Base-by-base conservation (phyloP, 2,888 invertebrate species). In the Drosophila limbata region DNA sequence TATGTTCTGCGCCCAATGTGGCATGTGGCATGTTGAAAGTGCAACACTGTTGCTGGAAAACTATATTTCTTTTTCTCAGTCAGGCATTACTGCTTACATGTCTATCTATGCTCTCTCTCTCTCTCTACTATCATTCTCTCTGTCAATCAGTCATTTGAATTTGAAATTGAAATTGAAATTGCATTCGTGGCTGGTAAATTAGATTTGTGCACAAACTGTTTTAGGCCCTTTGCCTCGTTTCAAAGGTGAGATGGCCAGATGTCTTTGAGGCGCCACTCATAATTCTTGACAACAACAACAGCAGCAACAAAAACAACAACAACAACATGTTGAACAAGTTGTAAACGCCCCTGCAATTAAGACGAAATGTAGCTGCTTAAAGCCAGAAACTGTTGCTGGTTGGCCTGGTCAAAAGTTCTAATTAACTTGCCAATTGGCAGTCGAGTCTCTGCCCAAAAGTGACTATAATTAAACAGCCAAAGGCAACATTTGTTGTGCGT, bases 381-480 rank as follows among this genome's bases (percentile, higher is more conserved):
- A 73, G 86, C 68, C 53, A 45, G 63, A 51, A 57, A 44, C 39
- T 63, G 59, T 60, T 31, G 44, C 45, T 50, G 42, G 63, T 53
- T 50, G 47, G 63, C 57, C 44, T 60, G 69, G 69, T 67, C 76
- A 68, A 68, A 79, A 75, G 52, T 56, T 77, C 77, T 71, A 84
- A 84, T 82, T 82, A 84, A 82, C 78, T 74, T 44, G 68, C 74
- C 87, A 84, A 82, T 86, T 84, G 87, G 68, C 73, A 51, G 64
- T 33, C 55, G 45, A 52, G 39, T 31, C 45, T 50, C 51, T 50
- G 57, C 25, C 51, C 35, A 60, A 50, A 50, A 50, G 62, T 53
- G 68, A 53, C 81, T 61, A 77, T 67, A 70, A 79, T 73, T 82
- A 71, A 79, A 67, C 79, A 66, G 67, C 64, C 57, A 47, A 67